Base-by-base conservation (phyloP, 2,797 vertebrate species). In the Periparus ater region DNA sequence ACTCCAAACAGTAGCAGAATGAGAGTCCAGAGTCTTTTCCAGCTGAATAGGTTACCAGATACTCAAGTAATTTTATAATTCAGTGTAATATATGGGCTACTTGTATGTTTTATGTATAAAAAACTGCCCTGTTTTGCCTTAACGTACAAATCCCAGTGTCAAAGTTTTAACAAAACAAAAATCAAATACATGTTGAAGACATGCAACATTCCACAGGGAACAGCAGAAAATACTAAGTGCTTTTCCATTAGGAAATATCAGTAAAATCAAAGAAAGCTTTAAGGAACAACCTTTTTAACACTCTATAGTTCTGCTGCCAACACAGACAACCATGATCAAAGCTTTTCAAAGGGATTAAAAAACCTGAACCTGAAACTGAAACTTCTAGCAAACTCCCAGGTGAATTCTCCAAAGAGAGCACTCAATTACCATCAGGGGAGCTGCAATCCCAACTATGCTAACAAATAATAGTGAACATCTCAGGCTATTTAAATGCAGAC, bases 251-350 rank as follows among this genome's bases (percentile, higher is more conserved):
- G 65, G 53, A 82, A 66, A 50, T 82, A 45, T 16, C 60, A 83
- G 29, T 80, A 85, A 92, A 93, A 88, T 63, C 72, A 74, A 79
- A 79, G 61, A 72, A 23, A 51, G 11, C 54, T 89, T 94, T 94
- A 95, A 54, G 54, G 45, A 87, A 71, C 38, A 68, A 42, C 57
- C 29, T 92, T 89, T 83, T 76, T 55, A 86, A 88, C 38, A 51
- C 47, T 32, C 26, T 27, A 5, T 32, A 75, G 57, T 57, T 85
- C 61, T 75, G 82, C 57, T 91, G 79, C 82, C 79, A 95, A 78
- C 51, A 72, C 19, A 79, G 13, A 86, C 4, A 85, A 40, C 26
- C 30, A 66, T 15, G 55, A 93, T 60, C 48, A 91, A 91, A 96
- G 88, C 71, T 92, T 88, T 86, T 57, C 54, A 62, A 40, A 66